phyloP scores from a whole-genome alignment of 2,797 vertebrate species.

The Karalla daura region DNA sequence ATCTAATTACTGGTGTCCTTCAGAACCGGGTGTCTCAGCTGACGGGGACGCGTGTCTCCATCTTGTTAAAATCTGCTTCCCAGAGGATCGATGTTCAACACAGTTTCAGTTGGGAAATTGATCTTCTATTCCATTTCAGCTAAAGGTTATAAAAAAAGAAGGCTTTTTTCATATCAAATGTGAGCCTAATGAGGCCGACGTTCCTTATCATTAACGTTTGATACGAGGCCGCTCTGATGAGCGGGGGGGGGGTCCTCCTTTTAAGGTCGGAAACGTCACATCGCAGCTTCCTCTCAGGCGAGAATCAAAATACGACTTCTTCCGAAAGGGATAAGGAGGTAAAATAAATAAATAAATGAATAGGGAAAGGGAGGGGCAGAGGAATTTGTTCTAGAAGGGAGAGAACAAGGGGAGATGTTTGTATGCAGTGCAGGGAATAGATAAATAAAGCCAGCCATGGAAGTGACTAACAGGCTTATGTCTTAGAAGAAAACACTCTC shows the following conservation, averaged over 20 bases:
- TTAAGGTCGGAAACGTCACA: background rate
- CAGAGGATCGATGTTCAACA: conserved; percentile 5
- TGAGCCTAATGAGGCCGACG: background rate
- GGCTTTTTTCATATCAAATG: background rate
- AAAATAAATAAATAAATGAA: background rate
- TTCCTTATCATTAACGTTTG: background rate
- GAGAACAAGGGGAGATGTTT: background rate
- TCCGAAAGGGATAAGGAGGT: background rate
- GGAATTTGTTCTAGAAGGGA: background rate
- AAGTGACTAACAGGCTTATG: conserved; percentile 23
- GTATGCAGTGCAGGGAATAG: conserved; percentile 6
- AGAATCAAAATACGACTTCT: background rate
- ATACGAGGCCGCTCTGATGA: background rate
- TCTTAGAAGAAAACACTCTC: background rate
- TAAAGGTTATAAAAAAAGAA: no score
- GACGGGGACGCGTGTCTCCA: conserved; percentile 18
- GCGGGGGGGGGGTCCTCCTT: no score
- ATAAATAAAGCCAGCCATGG: background rate
- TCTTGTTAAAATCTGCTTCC: conserved; percentile 28
- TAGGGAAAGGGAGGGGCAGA: background rate
- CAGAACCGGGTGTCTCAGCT: conserved; percentile 22
- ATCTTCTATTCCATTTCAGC: conserved; percentile 15
- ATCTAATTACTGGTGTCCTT: conserved; percentile 47
- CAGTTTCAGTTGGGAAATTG: conserved; percentile 14
- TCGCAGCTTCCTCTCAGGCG: background rate